Conservation (phyloP, 1,140 invertebrate genomes). For the Nilaparvata lugens region DNA sequence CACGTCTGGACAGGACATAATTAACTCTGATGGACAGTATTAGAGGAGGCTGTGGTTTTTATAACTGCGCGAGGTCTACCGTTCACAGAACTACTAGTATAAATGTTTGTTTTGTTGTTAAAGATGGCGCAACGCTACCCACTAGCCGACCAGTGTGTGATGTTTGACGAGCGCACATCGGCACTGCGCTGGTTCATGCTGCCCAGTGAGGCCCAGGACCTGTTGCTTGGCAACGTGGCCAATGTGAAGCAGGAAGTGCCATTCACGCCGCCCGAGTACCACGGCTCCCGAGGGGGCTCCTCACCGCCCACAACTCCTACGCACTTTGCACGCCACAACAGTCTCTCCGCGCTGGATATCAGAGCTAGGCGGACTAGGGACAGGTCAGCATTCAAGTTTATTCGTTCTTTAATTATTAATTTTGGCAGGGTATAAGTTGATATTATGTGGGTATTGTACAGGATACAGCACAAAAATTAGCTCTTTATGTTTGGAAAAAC, state of each 20-base stretch:
- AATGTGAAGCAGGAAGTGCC: slow-evolving; percentile 66
- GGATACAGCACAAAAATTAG: too few species aligned
- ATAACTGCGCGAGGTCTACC: too few species aligned
- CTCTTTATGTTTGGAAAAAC: too few species aligned
- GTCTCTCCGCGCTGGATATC: slow-evolving; percentile 49
- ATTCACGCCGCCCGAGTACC: slow-evolving; percentile 48
- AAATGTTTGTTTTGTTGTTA: too few species aligned
- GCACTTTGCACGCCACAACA: slow-evolving; percentile 43
- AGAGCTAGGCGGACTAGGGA: slow-evolving; percentile 29
- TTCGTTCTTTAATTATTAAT: too few species aligned
- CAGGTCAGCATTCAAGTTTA: background rate
- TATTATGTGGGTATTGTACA: too few species aligned
- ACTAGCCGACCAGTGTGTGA: slow-evolving; percentile 58
- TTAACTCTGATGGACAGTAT: too few species aligned
- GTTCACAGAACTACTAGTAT: too few species aligned
- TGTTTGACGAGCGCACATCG: slow-evolving; percentile 55
- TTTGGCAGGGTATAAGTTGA: too few species aligned
- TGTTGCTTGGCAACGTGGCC: slow-evolving; percentile 56
- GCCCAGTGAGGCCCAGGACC: slow-evolving; percentile 62
- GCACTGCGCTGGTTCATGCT: slow-evolving; percentile 78
- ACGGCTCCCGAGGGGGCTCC: slow-evolving; percentile 29
- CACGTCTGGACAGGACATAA: too few species aligned
- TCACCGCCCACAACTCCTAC: slow-evolving; percentile 31
- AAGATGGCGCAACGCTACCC: slow-evolving; percentile 59
- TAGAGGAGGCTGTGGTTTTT: too few species aligned